These are phyloP conservation scores for Bembecia ichneumoniformis DNA, from an alignment of 2,888 invertebrate species.

Conservation along the genomic window DNA sequence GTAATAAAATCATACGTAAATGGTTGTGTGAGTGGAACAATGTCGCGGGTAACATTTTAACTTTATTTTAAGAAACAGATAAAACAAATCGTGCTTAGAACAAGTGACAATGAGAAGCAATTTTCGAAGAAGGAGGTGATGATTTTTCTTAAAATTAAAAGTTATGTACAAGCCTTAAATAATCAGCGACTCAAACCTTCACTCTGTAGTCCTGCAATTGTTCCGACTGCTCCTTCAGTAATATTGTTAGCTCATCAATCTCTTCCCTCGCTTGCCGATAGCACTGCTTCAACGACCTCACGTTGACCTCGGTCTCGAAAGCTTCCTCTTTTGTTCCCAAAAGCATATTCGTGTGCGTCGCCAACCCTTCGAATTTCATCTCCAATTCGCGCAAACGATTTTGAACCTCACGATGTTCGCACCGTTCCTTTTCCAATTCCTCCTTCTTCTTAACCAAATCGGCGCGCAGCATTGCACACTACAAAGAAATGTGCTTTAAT, in stretches of 20 bases:
- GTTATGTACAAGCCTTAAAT: not conserved
- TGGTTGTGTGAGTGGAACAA: too few relatives aligned
- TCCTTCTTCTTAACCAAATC: conserved; percentile 61
- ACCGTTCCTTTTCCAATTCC: conserved; percentile 71
- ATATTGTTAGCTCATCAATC: conserved; percentile 71
- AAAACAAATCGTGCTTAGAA: too few relatives aligned
- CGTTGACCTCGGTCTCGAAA: conserved; percentile 68
- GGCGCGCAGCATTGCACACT: conserved; percentile 56
- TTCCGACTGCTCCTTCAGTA: conserved; percentile 76
- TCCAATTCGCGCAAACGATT: conserved; percentile 52
- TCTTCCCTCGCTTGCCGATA: conserved; percentile 72
- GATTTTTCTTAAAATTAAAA: not conserved
- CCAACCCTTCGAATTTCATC: conserved; percentile 33
- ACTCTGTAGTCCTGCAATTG: conserved; percentile 80
- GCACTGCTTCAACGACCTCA: conserved; percentile 65
- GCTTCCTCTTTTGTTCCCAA: conserved; percentile 75
- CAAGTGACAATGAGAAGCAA: too few relatives aligned
- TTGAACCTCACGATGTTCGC: conserved; percentile 68
- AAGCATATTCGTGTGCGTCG: conserved; percentile 50
- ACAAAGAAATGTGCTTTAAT: not conserved
- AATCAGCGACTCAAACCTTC: conserved; percentile 48
- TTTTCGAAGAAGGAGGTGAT: too few relatives aligned
- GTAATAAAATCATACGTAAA: too few relatives aligned
- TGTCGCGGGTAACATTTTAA: too few relatives aligned
- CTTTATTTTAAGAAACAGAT: too few relatives aligned